Base-by-base conservation (phyloP, 2,113 vertebrate species). In the Arothron firmamentum region DNA sequence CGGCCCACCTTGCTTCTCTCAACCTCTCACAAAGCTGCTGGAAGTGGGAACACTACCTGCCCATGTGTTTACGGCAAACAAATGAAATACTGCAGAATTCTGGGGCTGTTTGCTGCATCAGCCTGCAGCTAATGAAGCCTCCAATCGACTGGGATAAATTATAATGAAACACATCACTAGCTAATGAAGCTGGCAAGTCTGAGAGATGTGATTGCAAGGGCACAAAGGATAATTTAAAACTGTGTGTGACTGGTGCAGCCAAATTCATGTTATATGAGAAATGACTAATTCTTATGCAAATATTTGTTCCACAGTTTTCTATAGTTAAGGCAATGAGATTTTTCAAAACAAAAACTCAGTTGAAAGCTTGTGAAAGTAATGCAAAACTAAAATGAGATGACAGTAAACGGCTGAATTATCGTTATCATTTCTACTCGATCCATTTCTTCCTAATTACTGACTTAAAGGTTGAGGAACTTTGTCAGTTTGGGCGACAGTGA, bases 181-280 rank as follows among this genome's bases (percentile, higher is more conserved):
- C 78, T 87, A 89, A 88, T 83, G 81, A 88, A 81, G 74, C 73
- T 60, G 79, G 78, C 80, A 84, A 74, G 74, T 88, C 59, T 72
- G 81, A 71, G 81, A 74, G 78, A 83, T 67, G 64, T 57, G 67
- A 72, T 72, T 65, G 54, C 19, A 34, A 64, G 63, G 53, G 54
- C 52, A 68, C 20, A 53, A 70, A 46, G 75, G 78, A 70, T 65
- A 55, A 80, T 86, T 72, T 76, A 61, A 72, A 80, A 74, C 17
- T n/a, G 66, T 59, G 48, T 59, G 50, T 19, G 61, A 65, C 57
- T 49, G 50, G 52, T 16, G 34, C 20, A 13, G 48, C 18, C n/a
- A 19, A 18, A 49, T 49, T 38, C 34, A 38, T 38, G 34, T 12
- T 38, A 38, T 38, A 38, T 38, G 34, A 11, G 11, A 9, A 38